Conservation (phyloP, 2,797 vertebrate genomes). For the Rhynchonycteris naso region DNA sequence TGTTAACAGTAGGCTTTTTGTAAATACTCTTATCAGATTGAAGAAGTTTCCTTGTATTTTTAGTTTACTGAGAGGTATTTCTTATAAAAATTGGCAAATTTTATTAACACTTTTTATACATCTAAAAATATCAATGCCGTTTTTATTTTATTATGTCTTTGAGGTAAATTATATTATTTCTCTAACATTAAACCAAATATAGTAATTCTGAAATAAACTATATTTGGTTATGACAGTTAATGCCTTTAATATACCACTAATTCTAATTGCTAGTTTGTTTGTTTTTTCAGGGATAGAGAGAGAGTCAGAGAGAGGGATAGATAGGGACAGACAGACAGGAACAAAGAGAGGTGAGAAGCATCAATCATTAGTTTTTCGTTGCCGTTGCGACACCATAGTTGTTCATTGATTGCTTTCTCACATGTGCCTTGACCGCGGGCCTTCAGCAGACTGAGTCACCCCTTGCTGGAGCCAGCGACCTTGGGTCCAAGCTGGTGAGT, state of each 20-base stretch:
- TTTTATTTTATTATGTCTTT: not conserved
- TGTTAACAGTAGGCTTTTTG: not conserved
- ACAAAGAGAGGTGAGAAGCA: too few species aligned
- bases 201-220: not conserved
- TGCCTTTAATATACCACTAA: not conserved
- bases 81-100: not conserved
- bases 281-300: too few species aligned
- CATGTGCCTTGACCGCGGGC: too few species aligned
- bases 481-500: too few species aligned
- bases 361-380: too few species aligned
- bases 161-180: not conserved
- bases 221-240: not conserved
- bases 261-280: not conserved
- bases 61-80: not conserved
- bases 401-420: too few species aligned
- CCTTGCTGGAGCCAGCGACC: too few species aligned
- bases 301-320: too few species aligned
- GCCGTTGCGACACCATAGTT: too few species aligned
- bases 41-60: not conserved
- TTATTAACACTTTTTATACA: not conserved
- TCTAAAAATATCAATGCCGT: not conserved
- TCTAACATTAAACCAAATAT: not conserved
- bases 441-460: too few species aligned
- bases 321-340: too few species aligned
- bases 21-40: not conserved